Base-by-base conservation (phyloP, 2,113 vertebrate species). In the Percopsis transmontana region DNA sequence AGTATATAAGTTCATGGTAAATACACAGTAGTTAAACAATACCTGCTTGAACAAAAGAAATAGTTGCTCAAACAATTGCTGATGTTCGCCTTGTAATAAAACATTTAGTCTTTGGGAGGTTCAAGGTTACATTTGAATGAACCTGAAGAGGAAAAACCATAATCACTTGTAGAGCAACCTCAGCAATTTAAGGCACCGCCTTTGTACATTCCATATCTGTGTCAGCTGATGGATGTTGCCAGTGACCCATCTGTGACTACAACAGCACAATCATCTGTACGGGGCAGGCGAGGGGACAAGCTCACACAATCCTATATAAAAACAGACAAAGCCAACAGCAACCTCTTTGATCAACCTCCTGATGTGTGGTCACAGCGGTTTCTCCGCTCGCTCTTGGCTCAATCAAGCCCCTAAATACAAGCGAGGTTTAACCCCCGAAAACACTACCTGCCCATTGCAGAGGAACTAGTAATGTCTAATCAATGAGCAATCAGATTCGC, bases 401-500 rank as follows among this genome's bases (percentile, higher is more conserved):
- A 85, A 85, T 90, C 87, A 84, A 61, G 45, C 27, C 5, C 19
- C 51, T 13, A 11, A 18, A 18, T 19, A 20, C 38, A 62, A 47
- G 15, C 18, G 10, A 53, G 45, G 57, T 72, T 68, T 74, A 42
- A 24, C 58, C 70, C 61, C 56, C 68, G 67, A 67, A 72, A 83
- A 70, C 81, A 68, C 70, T 76, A 68, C 57, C 66, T 41, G 58
- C 62, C 68, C 20, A 5, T 68, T 65, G 59, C 58, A 13, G 73
- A 69, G 67, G 52, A 63, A 47, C 62, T 59, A 3, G 56, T 1
- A 53, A 61, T 58, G 57, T 39, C 55, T 77, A 88, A 86, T 87
- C 87, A 82, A 70, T 66, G 73, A 76, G 72, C 80, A 85, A 79
- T 81, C 86, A 75, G 55, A 66, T 72, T 72, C 62, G 58, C 56